Base-by-base conservation (phyloP, 2,888 invertebrate genomes). In the Diarsia dahlii region DNA sequence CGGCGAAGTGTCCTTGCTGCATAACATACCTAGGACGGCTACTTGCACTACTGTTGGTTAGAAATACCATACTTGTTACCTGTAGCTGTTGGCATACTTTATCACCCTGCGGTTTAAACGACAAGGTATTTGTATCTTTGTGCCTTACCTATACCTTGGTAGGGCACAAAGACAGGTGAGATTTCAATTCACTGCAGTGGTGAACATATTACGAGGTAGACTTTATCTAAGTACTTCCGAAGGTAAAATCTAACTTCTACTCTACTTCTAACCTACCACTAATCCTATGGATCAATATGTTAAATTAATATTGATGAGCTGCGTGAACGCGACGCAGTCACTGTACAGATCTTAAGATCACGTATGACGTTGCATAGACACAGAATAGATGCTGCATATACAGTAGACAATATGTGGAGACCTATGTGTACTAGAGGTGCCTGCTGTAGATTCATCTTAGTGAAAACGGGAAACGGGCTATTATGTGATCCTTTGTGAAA, bases 1-100 rank as follows among this genome's bases (percentile, higher is more conserved):
- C 86, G 98, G 98, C 0, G 97, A 98, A 92, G 97, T 97, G 20
- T 97, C 97, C 0, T 91, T 98, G 58, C 90, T 98, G 71, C 97
- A 98, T 84, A 96, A 96, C 45, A 96, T 97, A 64, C 96, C 96
- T 9, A 95, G 98, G 89, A 97, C 97, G 12, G 97, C 97, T 28
- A 97, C 98, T 0, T 97, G 97, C 74, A 96, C 96, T 13, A 97
- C 97, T 48, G 88, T 90, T 74, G 97, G 97, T 97, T 86, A 94
- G 92, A 88, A 75, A 50, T 39, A 12, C 45, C 3, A 23, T 20
- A 54, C 18, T 58, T 58, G 15, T 28, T 58, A 28, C 28, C 8
- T 58, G 8, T 28, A 28, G n/a, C 15, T 56, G 3, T 23, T 56
- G 13, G 23, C 23, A 56, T 56, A 28, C 23, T 56, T 28, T 58